phyloP scores from a whole-genome alignment of 2,113 vertebrate genomes.

The Antigone vipio region DNA sequence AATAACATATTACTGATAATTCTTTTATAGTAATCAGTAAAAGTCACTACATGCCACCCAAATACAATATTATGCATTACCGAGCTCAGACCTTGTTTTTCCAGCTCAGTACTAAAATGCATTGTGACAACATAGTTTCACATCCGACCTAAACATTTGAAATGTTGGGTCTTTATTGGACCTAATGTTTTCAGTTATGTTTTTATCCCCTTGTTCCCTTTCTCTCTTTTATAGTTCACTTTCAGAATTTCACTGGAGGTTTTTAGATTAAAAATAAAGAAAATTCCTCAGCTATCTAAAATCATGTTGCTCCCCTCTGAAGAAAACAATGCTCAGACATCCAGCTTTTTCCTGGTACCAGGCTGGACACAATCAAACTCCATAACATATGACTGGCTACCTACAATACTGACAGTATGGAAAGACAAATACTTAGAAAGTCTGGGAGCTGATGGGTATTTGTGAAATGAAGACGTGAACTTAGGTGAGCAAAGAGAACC shows the following conservation, averaged over 20 bases:
- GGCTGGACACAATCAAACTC: neutral
- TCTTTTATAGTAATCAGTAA: neutral
- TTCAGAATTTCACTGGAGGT: neutral
- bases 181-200: neutral
- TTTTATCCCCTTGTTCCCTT: neutral
- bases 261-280: neutral
- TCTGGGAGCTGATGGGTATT: neutral
- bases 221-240: neutral
- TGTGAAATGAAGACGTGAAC: neutral
- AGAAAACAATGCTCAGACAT: neutral
- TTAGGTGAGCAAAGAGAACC: neutral
- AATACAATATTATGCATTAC: fast-evolving
- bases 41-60: neutral
- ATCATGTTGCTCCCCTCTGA: neutral
- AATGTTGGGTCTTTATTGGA: neutral
- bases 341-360: neutral
- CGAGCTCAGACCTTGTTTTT: neutral
- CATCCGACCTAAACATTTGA: neutral
- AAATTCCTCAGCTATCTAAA: neutral
- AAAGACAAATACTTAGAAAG: neutral
- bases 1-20: neutral
- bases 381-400: neutral
- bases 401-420: neutral
- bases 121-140: neutral
- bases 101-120: neutral